Conservation (phyloP, 2,113 vertebrate genomes). For the Anhinga anhinga region DNA sequence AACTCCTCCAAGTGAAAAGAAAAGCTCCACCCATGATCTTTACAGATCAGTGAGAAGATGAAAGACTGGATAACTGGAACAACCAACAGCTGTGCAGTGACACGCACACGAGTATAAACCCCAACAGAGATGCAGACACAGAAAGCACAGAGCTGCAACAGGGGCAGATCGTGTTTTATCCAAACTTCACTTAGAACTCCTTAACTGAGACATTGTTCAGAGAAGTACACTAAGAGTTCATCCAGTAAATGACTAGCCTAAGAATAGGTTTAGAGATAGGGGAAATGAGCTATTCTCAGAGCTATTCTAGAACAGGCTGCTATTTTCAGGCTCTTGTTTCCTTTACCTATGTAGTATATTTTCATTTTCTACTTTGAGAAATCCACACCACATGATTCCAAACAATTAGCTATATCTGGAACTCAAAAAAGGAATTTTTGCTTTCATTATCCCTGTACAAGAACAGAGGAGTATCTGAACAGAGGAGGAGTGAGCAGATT, state of each 20-base stretch:
- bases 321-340: neutral
- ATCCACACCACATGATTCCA: neutral
- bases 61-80: neutral
- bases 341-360: neutral
- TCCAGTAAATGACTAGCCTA: neutral
- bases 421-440: neutral
- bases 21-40: neutral
- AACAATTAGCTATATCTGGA: neutral
- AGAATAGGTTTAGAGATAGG: neutral
- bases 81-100: neutral
- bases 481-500: neutral
- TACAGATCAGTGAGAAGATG: neutral
- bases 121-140: neutral
- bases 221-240: neutral
- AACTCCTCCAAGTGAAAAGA: neutral
- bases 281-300: neutral
- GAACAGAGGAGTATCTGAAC: neutral
- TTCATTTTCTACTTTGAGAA: neutral
- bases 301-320: neutral
- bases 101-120: neutral
- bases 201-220: neutral
- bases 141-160: neutral
- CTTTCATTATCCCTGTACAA: neutral
- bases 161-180: neutral
- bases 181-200: neutral